phyloP scores from a whole-genome alignment of 2,888 invertebrate species.

The Neoascia interrupta region DNA sequence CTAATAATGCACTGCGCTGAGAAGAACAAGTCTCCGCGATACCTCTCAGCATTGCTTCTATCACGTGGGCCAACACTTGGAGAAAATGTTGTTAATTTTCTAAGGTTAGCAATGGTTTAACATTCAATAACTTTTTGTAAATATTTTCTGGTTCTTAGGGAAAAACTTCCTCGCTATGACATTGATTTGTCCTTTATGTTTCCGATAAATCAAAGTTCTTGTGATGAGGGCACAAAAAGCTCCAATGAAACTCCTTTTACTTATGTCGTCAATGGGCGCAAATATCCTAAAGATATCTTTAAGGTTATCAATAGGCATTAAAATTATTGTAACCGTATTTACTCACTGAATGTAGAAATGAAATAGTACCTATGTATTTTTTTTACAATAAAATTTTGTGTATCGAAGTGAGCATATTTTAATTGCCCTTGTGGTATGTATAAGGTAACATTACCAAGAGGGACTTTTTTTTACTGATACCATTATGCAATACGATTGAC shows the following conservation, averaged over 20 bases:
- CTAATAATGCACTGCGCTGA: constrained; percentile 92
- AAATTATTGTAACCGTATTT: too few species aligned
- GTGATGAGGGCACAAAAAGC: constrained; percentile 77
- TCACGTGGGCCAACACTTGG: constrained; percentile 83
- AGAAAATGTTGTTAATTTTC: constrained; percentile 80
- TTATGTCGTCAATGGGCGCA: constrained; percentile 76
- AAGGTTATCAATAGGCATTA: constrained; percentile 73
- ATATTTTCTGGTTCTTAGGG: constrained; percentile 72
- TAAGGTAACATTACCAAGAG: too few species aligned
- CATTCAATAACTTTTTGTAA: too few species aligned
- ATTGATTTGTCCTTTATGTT: constrained; percentile 93
- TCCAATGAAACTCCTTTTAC: constrained; percentile 77
- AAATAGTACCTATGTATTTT: too few species aligned
- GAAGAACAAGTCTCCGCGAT: constrained; percentile 87
- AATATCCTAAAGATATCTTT: constrained; percentile 73
- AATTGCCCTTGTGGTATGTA: too few species aligned
- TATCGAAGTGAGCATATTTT: too few species aligned
- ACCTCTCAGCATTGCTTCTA: constrained; percentile 90
- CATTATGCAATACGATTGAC: too few species aligned
- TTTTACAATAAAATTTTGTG: too few species aligned
- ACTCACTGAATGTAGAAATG: too few species aligned
- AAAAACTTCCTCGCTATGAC: constrained; percentile 83
- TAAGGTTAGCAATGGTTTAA: too few species aligned
- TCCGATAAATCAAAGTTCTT: constrained; percentile 86
- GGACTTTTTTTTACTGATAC: too few species aligned